Base-by-base conservation (phyloP, 1,140 invertebrate genomes). In the Cepaea nemoralis region DNA sequence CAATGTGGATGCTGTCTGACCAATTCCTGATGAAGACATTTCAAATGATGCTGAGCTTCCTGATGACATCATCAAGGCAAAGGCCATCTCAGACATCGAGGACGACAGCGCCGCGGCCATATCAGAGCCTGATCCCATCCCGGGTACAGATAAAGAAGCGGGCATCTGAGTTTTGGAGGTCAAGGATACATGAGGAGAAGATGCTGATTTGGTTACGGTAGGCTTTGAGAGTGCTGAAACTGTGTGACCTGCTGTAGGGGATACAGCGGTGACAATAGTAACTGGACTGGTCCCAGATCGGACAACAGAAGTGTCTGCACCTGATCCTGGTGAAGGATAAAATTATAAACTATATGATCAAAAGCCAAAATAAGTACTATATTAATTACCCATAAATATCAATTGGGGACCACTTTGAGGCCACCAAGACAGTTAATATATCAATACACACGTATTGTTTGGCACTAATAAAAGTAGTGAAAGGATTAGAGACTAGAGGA, bases 141-240 rank as follows among this genome's bases (percentile, higher is more conserved):
- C 69, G 24, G 69, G 69, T 22, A 70, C 42, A 74, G 71, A 45
- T n/a, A 48, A 35, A 3, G 71, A 74, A 22, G 69, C 19, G 0
- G 69, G 40, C 12, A 39, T 39, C 12, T 70, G 69, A 27, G 37
- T 48, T 27, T 16, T 74, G 42, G 69, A 22, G 19, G 73, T 0
- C 45, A 35, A 12, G 39, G 75, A 59, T 16, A 78, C 63, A 67
- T 33, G 66, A 63, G 77, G 77, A 48, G 77, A 69, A 24, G 77
- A 78, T 55, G 77, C 59, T 59, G 77, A 78, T 45, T 78, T 78
- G 1, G 77, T 69, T 33, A 77, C 75, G 31, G 75, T 3, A 37
- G 74, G 31, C n/a, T 76, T 76, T 6, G 35, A 48, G 31, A 1
- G 16, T 48, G 69, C n/a, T 42, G 35, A 39, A 70, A 5, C 10